Base-by-base conservation (phyloP, 1,140 invertebrate species). In the Araneus ventricosus region DNA sequence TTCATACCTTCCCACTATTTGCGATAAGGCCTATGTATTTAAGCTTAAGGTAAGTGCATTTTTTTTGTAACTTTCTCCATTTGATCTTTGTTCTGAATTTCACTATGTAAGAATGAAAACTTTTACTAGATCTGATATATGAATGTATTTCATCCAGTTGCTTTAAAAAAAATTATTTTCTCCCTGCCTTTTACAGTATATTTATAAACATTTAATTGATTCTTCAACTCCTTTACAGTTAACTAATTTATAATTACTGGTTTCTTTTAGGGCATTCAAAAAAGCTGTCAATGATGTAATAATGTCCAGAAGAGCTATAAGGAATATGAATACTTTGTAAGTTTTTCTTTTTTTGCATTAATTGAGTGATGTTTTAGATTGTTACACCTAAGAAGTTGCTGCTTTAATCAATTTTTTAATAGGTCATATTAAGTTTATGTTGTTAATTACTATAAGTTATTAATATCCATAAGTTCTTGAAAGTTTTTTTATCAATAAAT, bases 11-110 rank as follows among this genome's bases (percentile, higher is more conserved):
- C 95, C 99, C 99, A 82, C 96, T 99, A 94, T 99, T 99, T 96
- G 99, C 99, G 34, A 98, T 99, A 95, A 96, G 99, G 95, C 99
- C 99, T 34, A 99, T 99, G 98, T 99, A 99, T 96, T 97, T 99
- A 94, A 99, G 99, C 27, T 97, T 99, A 96, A 97, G 97, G 97
- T 98, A 95, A 95, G 95, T 94, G 17, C 34, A 30, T 27, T 30
- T 79, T 63, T 57, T 30, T 17, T 63, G 27, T 90, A 84, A 30
- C 27, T 37, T 87, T 75, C 52, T 37, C 4, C 4, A n/a, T 61
- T 61, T 37, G 8, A 8, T 39, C 30, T 80, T 22, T 80, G 57
- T 27, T 75, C 17, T 75, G 10, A 75, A 63, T 5, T n/a, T 4
- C n/a, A 2, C 27, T 67, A 8, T 67, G 1, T n/a, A 10, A 67